phyloP scores from a whole-genome alignment of 92 coral and sea anemone species.

The Porites rus region DNA sequence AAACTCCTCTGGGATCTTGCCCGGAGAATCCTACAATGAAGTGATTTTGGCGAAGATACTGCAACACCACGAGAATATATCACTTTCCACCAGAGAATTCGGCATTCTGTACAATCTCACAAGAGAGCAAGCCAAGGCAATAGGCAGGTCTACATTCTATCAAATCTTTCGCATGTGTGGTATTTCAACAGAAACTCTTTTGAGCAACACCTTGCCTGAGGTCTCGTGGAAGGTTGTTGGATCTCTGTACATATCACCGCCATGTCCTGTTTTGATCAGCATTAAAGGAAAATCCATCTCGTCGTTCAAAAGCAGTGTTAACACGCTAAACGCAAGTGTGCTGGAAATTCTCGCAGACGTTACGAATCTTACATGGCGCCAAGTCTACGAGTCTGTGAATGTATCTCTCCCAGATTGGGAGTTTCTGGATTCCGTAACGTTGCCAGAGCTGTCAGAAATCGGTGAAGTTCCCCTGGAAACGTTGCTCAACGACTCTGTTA shows the following conservation, averaged over 20 bases:
- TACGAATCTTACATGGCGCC: conserved; percentile 63
- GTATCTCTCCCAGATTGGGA: conserved; percentile 73
- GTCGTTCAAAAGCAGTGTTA: conserved; percentile 27
- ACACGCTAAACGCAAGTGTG: conserved; percentile 37
- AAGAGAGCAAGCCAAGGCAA: conserved; percentile 51
- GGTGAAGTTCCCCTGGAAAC: conserved; percentile 7
- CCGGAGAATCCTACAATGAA: conserved; percentile 16
- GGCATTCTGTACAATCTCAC: conserved; percentile 72
- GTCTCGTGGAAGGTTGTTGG: conserved; percentile 62
- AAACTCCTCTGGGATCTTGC: conserved; percentile 15
- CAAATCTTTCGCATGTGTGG: conserved; percentile 68
- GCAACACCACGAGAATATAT: conserved; percentile 12
- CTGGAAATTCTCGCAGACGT: conserved; percentile 55
- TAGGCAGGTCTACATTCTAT: conserved; percentile 46
- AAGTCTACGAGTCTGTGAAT: conserved; percentile 38
- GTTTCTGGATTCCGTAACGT: conserved; percentile 51
- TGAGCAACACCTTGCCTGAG: conserved; percentile 52
- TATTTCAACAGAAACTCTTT: conserved; percentile 13
- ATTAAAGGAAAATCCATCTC: conserved; percentile 60
- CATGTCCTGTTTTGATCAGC: conserved; percentile 50
- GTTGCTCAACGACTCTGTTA: conserved; percentile 52
- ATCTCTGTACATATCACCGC: conserved; percentile 20
- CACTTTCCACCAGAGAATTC: conserved; percentile 39
- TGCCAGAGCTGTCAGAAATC: conserved; percentile 47
- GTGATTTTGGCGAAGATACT: neutral